These are phyloP conservation scores for Drosophila biarmipes DNA, from an alignment of 1,140 invertebrate genomes.

Conservation along the genomic window DNA sequence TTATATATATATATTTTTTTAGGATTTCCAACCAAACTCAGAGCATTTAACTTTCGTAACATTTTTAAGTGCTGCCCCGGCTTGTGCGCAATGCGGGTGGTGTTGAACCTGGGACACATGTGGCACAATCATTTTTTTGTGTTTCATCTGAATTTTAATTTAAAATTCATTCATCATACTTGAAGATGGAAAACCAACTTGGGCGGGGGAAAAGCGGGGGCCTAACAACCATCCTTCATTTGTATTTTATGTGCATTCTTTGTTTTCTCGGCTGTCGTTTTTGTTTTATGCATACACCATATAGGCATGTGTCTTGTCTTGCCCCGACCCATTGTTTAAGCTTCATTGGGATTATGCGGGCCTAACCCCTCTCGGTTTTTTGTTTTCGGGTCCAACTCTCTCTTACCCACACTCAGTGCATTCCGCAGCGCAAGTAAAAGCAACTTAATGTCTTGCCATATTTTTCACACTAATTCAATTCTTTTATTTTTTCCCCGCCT, in stretches of 20 bases:
- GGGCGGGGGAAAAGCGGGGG: slow-evolving; percentile 1
- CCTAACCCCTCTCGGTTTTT: slow-evolving; percentile 20
- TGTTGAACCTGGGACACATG: slow-evolving; percentile 15
- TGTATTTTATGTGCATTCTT: slow-evolving; percentile 64
- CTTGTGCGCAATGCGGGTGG: slow-evolving; percentile 21
- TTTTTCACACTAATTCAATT: slow-evolving; percentile 56
- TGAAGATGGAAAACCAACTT: slow-evolving; percentile 32
- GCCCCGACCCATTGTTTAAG: slow-evolving; percentile 31
- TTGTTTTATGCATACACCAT: slow-evolving; percentile 29
- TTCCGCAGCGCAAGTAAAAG: slow-evolving; percentile 16
- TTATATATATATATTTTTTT: too few relatives aligned
- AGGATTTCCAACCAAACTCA: not conserved
- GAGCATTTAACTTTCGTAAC: not conserved
- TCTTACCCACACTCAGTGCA: slow-evolving; percentile 18
- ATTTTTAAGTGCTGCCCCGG: not conserved
- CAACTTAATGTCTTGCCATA: slow-evolving; percentile 26
- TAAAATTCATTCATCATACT: slow-evolving; percentile 81
- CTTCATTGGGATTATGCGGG: slow-evolving; percentile 44
- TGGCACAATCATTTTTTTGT: slow-evolving; percentile 19
- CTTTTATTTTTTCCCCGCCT: slow-evolving; percentile 22
- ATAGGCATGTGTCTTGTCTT: slow-evolving; percentile 32
- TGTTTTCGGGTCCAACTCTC: slow-evolving; percentile 4
- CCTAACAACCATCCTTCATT: slow-evolving; percentile 71
- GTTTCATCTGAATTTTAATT: slow-evolving; percentile 62
- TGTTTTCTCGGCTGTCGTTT: slow-evolving; percentile 7